Conservation (phyloP, 2,113 vertebrate species). For the Romanogobio albipinnatus region DNA sequence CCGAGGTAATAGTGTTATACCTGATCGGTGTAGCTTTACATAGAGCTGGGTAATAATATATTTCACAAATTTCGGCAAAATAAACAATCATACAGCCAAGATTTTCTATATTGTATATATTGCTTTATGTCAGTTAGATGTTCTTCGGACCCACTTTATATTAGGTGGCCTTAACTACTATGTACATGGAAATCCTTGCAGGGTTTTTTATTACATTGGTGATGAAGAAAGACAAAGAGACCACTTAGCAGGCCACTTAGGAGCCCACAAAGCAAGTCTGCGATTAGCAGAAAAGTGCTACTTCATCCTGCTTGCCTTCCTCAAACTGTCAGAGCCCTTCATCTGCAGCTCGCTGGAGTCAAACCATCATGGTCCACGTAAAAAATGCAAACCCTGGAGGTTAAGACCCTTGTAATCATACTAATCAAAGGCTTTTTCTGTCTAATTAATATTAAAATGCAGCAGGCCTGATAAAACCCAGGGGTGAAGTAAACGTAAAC, state of each 20-base stretch:
- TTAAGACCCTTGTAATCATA: slow-evolving; percentile 9
- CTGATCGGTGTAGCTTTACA: too few relatives aligned
- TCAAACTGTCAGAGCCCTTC: background rate
- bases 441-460: slow-evolving; percentile 45
- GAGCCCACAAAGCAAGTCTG: background rate
- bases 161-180: too few relatives aligned
- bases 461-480: background rate
- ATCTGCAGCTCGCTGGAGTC: background rate
- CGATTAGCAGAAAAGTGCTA: background rate
- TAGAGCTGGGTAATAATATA: too few relatives aligned
- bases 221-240: background rate
- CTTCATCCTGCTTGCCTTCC: background rate
- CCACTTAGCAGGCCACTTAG: background rate
- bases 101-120: too few relatives aligned
- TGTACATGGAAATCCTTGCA: background rate
- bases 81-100: too few relatives aligned
- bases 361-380: background rate
- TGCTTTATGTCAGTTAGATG: too few relatives aligned
- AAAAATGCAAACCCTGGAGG: background rate
- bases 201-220: background rate
- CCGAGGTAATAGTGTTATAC: too few relatives aligned
- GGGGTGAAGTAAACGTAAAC: slow-evolving; percentile 35
- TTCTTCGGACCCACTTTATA: too few relatives aligned
- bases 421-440: slow-evolving; percentile 13
- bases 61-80: too few relatives aligned